Conservation (phyloP, 1,140 invertebrate species). For the Thrips palmi region DNA sequence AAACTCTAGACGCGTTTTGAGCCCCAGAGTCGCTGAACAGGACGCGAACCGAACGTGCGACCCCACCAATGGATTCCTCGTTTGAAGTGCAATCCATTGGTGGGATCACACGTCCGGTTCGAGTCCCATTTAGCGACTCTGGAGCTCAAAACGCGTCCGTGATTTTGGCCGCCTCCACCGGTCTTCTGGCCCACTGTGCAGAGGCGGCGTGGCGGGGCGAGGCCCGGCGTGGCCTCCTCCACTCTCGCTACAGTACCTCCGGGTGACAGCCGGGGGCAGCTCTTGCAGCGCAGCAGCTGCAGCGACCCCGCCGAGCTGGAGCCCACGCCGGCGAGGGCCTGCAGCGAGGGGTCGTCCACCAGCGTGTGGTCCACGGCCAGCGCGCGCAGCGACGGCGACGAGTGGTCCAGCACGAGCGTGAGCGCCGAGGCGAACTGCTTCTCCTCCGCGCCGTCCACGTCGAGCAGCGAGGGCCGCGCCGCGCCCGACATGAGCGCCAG, state of each 20-base stretch:
- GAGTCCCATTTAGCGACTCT: too few relatives aligned
- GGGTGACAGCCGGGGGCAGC: slow-evolving; percentile 17
- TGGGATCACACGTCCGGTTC: too few relatives aligned
- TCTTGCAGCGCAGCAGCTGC: slow-evolving; percentile 19
- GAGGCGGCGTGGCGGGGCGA: too few relatives aligned
- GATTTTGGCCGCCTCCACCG: too few relatives aligned
- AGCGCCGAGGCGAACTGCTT: slow-evolving; percentile 11
- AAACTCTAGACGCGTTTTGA: too few relatives aligned
- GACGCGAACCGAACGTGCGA: too few relatives aligned
- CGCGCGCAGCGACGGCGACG: slow-evolving; percentile 9
- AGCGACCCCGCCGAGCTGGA: slow-evolving; percentile 13
- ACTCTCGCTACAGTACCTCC: slow-evolving; percentile 20
- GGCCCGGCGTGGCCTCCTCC: too few relatives aligned
- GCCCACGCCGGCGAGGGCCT: slow-evolving; percentile 1
- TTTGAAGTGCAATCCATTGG: too few relatives aligned
- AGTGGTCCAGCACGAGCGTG: slow-evolving; percentile 9
- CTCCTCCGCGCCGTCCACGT: slow-evolving; percentile 3
- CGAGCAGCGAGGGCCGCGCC: slow-evolving; percentile 4
- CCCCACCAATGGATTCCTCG: too few relatives aligned
- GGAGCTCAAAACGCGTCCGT: too few relatives aligned
- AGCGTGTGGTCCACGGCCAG: slow-evolving; percentile 13
- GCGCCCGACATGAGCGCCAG: slow-evolving; percentile 12
- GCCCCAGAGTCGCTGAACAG: too few relatives aligned
- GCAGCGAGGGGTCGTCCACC: slow-evolving; percentile 5
- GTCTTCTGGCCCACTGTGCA: too few relatives aligned